Base-by-base conservation (phyloP, 2,113 vertebrate genomes). In the Noturus placidus region DNA sequence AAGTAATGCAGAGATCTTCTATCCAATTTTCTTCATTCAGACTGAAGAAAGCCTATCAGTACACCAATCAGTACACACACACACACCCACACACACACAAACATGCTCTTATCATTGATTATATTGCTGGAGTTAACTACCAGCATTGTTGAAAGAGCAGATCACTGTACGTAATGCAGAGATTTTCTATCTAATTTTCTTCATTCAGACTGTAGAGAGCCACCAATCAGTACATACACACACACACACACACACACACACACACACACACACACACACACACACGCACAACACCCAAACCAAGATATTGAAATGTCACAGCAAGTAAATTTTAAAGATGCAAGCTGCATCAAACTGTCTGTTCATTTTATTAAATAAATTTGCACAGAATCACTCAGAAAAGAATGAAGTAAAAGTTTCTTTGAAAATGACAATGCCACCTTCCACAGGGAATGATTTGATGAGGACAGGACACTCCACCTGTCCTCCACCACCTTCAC, bases 101-200 rank as follows among this genome's bases (percentile, higher is more conserved):
- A 57, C 54, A 70, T 33, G 13, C 14, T n/a, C 76, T 78, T n/a
- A 76, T 22, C 72, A 50, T 50, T 13, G 42, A 77, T 76, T 14
- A 76, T 27, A 79, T 7, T 20, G 15, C 15, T 20, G 22, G 22
- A 77, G 74, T 27, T 50, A 50, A 77, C 27, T 76, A 70, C 54
- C 38, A 56, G 76, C 54, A 84, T 89, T 89, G 88, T 30, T 79
- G 86, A 33, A 82, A 84, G 86, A 76, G 87, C 80, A 89, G 82
- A 27, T 87, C 74, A 84, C 67, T 63, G 0, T 46, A 42, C 27
- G 27, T 35, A 70, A 30, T 84, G 67, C 69, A n/a, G 2, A 74
- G n/a, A 54, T 20, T 59, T 86, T 46, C n/a, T 25, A 11, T 50
- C 19, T 17, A 50, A 30, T 78, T 52, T 46, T 50, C 25, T 61